Evolutionary conservation across 2,888 invertebrate genomes (phyloP), one percentile per base, ranked within the genome.

Genomic region (Elysia crispata): DNA sequence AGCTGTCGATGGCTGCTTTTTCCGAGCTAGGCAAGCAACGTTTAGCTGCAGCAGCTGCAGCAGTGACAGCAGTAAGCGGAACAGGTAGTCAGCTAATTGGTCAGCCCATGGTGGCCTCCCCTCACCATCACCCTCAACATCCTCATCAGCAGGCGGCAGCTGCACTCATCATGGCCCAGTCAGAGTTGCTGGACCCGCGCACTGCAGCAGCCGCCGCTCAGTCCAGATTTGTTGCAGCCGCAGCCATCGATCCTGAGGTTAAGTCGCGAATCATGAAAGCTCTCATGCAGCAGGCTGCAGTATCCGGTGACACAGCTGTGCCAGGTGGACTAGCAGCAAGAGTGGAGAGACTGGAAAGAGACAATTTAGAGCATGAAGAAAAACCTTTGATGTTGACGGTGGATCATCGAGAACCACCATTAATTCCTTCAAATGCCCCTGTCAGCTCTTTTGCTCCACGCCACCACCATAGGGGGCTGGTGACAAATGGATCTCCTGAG

Each of bases 1-100:
- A 88, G 77, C 82, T 87, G 1, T 89, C 89, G n/a, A 87, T 89
- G 81, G 86, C 87, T 25, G 88, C 88, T 20, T 84, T 89, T 64
- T 88, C 88, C 60, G 82, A 88, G 82, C 82, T 89, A 64, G 84
- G 88, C 74, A 87, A 88, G 76, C 87, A 88, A 79, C 78, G 89
- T 30, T 86, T 87, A 15, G n/a, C 79, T 25, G 5, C 79, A 8
- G 74, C 60, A 23, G 41, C 41, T 6, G 41, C 41, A 41, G 41
- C 41, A 6, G n/a, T 25, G 15, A 60, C 60, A 13, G n/a, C 60
- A 8, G 70, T 80, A 60, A 78, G 79, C 72, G 41, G 41, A 41
- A 11, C 41, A 41, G 41, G 41, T 6, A 41, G 41, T 41, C 85
- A 84, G 54, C 81, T 83, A 33, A 86, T 85, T 70, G 85, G 84